Conservation (phyloP, 2,888 invertebrate species). For the Apotomis turbidana region DNA sequence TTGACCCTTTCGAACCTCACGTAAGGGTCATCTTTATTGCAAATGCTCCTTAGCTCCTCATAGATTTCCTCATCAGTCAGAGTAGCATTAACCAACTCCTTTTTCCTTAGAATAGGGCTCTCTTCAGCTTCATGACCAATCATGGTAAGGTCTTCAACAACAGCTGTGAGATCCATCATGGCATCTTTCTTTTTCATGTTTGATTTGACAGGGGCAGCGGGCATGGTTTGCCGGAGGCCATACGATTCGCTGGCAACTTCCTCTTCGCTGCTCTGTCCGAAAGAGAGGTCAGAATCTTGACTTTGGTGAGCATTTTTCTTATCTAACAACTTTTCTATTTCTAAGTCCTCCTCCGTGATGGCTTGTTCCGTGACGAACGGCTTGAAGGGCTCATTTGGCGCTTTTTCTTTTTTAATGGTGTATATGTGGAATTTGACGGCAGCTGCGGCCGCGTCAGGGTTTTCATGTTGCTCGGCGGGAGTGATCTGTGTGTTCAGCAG, state of each 20-base stretch:
- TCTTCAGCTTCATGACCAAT: constrained; percentile 79
- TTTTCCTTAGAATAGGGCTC: constrained; percentile 85
- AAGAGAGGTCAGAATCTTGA: constrained; percentile 81
- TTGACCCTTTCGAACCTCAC: constrained; percentile 91
- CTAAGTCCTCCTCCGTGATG: constrained; percentile 92
- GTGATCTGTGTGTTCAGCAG: constrained; percentile 93
- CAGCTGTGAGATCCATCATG: constrained; percentile 66
- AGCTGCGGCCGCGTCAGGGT: constrained; percentile 95
- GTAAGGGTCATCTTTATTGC: constrained; percentile 92
- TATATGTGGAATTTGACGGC: constrained; percentile 96
- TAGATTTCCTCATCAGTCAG: constrained; percentile 90
- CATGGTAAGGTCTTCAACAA: constrained; percentile 72
- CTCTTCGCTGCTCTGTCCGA: constrained; percentile 82
- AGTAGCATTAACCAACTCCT: constrained; percentile 80
- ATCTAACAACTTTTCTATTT: constrained; percentile 90
- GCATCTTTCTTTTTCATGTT: constrained; percentile 73
- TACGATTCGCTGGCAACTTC: constrained; percentile 73
- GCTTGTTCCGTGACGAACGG: constrained; percentile 91
- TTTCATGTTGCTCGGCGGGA: constrained; percentile 93
- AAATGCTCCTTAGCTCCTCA: constrained; percentile 89
- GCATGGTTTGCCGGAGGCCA: constrained; percentile 82
- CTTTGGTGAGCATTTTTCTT: constrained; percentile 89
- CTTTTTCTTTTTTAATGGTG: constrained; percentile 92
- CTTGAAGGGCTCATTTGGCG: constrained; percentile 88
- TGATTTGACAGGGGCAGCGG: constrained; percentile 76